Evolutionary conservation across 1,140 invertebrate species (phyloP).

Genomic region (Drosophila guanche): DNA sequence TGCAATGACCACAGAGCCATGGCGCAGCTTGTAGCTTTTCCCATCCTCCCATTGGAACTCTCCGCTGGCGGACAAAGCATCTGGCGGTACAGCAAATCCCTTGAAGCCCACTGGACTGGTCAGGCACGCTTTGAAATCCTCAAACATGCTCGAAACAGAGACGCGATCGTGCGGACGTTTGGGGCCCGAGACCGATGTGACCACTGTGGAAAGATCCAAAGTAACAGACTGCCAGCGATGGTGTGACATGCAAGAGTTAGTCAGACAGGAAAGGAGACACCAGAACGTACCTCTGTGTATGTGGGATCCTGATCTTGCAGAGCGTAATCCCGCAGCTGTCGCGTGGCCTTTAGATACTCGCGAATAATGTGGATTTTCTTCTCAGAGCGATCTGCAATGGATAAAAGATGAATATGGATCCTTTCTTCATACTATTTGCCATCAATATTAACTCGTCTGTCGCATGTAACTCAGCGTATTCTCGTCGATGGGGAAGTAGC

Average conservation of each 20-base stretch:
- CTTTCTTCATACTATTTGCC: neutral
- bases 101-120: constrained; percentile 97
- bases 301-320: constrained; percentile 91
- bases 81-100: constrained; percentile 92
- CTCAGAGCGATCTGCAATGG: constrained; percentile 89
- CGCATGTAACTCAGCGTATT: constrained; percentile 93
- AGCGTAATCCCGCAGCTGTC: constrained; percentile 93
- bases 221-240: constrained; percentile 88
- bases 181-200: constrained; percentile 97
- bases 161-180: constrained; percentile 98
- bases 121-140: constrained; percentile 94
- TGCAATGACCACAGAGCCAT: constrained; percentile 98
- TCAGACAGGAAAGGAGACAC: neutral
- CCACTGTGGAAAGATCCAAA: constrained; percentile 94
- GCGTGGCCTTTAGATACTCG: constrained; percentile 91
- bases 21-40: constrained; percentile 91
- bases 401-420: constrained; percentile 30
- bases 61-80: constrained; percentile 87
- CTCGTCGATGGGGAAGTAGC: constrained; percentile 97
- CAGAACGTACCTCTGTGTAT: constrained; percentile 88
- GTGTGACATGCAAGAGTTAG: neutral
- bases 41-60: constrained; percentile 93
- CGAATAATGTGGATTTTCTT: constrained; percentile 93
- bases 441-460: constrained; percentile 90
- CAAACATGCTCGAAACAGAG: constrained; percentile 94